Percentiles rank a stretch among this genome's conserved stretches.
Conservation (phyloP, 2,797 vertebrate genomes). For the Oreochromis mossambicus region DNA sequence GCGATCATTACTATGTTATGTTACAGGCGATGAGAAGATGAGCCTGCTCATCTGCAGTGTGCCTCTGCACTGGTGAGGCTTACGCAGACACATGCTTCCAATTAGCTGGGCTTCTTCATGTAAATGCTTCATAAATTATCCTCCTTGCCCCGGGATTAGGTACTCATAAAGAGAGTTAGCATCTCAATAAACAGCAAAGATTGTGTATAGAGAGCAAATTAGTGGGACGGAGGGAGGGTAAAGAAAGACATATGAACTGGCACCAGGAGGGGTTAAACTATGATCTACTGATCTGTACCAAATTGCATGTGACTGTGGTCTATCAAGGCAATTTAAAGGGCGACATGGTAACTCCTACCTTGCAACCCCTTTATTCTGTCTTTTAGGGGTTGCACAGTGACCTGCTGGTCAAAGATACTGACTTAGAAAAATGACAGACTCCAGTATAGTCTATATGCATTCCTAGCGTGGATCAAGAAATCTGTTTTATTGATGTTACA, state of each 20-base stretch:
- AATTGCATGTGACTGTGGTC: neutral
- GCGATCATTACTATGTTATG: conserved; percentile 51
- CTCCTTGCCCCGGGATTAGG: conserved; percentile 93
- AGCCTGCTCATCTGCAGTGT: conserved; percentile 80
- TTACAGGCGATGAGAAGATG: conserved; percentile 22
- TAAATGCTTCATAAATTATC: conserved; percentile 99
- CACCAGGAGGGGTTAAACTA: neutral
- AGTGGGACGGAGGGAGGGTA: conserved; percentile 31
- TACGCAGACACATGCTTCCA: conserved; percentile 98
- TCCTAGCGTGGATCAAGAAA: neutral
- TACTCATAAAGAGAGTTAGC: conserved; percentile 95
- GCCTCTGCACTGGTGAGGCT: conserved; percentile 84
- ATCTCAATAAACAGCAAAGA: conserved; percentile 92
- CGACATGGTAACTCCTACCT: neutral
- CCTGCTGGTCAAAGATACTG: neutral
- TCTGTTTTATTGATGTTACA: neutral
- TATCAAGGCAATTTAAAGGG: conserved; percentile 12
- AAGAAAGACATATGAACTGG: neutral
- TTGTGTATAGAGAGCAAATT: conserved; percentile 71
- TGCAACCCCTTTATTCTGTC: neutral
- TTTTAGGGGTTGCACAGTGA: neutral
- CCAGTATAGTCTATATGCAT: neutral
- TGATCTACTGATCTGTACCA: neutral
- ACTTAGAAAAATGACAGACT: neutral
- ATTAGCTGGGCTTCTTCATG: conserved; percentile 98